phyloP scores from a whole-genome alignment of 2,113 vertebrate genomes.

The Podiceps cristatus region DNA sequence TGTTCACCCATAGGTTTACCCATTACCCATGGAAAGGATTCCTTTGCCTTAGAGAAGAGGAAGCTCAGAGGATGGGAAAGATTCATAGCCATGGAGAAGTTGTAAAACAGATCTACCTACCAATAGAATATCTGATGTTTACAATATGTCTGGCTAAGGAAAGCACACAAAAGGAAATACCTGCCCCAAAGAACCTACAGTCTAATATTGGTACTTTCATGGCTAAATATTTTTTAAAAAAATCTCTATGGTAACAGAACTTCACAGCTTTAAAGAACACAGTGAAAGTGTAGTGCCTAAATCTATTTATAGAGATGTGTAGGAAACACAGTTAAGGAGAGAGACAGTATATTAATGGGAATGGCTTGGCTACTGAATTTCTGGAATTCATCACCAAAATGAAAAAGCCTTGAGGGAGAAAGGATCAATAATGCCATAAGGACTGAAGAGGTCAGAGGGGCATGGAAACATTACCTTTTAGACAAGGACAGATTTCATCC shows the following conservation, averaged over 20 bases:
- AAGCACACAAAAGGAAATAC: constrained; percentile 24
- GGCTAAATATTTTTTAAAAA: constrained; percentile 16
- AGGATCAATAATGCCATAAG: not conserved
- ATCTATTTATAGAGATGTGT: constrained; percentile 81
- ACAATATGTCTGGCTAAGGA: not conserved
- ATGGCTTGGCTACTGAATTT: constrained; percentile 58
- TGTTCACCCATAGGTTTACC: not conserved
- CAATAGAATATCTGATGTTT: not conserved
- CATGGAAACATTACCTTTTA: not conserved
- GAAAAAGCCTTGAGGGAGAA: not conserved
- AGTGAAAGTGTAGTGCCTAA: constrained; percentile 62
- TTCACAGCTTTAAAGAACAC: constrained; percentile 76
- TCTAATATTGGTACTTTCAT: constrained; percentile 37
- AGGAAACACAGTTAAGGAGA: constrained; percentile 77
- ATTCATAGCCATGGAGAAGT: not conserved
- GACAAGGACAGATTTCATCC: not conserved
- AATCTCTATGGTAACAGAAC: constrained; percentile 77
- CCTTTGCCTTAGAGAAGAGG: not conserved
- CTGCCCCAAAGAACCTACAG: constrained; percentile 30
- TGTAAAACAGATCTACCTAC: not conserved
- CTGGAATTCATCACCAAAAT: constrained; percentile 20
- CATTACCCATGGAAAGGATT: not conserved
- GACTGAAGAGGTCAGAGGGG: not conserved
- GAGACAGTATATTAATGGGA: constrained; percentile 69
- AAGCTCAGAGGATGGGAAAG: not conserved